Conservation (phyloP, 2,113 vertebrate genomes). For the Parus major region DNA sequence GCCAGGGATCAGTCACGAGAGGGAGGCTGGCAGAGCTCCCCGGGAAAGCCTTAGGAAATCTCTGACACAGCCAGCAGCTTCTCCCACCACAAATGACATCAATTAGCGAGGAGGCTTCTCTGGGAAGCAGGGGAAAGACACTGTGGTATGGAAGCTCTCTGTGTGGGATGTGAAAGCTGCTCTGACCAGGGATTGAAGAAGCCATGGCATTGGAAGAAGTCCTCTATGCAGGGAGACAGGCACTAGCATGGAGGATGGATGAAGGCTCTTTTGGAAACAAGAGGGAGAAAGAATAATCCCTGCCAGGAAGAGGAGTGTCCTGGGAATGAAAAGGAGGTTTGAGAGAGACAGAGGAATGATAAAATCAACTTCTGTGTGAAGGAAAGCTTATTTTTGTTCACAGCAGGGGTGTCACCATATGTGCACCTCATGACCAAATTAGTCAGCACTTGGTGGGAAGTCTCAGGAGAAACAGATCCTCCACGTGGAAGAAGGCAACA, state of each 20-base stretch:
- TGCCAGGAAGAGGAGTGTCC: not conserved
- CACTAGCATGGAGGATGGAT: not conserved
- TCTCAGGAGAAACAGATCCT: not conserved
- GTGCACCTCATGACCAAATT: conserved; percentile 6
- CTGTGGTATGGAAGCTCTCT: not conserved
- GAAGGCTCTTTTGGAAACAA: not conserved
- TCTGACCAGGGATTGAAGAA: not conserved
- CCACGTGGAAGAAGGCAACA: not conserved
- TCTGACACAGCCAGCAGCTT: not conserved
- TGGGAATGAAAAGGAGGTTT: not conserved
- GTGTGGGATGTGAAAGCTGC: not conserved
- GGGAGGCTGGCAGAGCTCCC: not conserved
- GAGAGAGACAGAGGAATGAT: conserved; percentile 2
- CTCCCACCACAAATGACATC: not conserved
- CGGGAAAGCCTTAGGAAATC: not conserved
- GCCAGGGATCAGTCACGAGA: conserved; percentile 29
- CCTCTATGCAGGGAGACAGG: not conserved
- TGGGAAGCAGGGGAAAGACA: not conserved
- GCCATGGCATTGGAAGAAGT: not conserved
- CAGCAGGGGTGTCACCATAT: conserved; percentile 56
- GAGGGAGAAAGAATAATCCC: not conserved
- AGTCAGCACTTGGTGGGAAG: conserved; percentile 39
- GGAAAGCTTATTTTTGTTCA: conserved; percentile 46
- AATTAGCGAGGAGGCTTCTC: not conserved
- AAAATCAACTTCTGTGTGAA: conserved; percentile 10